phyloP scores from a whole-genome alignment of 2,113 vertebrate genomes.

The Callorhinus ursinus region DNA sequence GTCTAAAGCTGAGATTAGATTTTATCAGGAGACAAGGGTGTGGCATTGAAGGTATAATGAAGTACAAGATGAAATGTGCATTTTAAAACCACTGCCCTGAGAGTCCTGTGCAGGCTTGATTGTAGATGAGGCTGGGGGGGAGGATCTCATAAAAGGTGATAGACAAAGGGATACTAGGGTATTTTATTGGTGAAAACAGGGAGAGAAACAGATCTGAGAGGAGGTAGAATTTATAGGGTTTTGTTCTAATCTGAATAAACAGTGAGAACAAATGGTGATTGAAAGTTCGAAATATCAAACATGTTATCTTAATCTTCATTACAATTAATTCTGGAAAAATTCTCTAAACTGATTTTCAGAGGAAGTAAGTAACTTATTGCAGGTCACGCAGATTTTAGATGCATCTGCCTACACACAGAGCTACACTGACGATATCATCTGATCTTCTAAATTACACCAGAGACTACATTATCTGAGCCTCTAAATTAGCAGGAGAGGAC shows the following conservation, averaged over 20 bases:
- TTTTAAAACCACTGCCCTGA: background rate
- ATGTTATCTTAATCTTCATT: background rate
- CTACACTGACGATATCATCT: background rate
- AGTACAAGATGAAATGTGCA: background rate
- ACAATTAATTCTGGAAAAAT: background rate
- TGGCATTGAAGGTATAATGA: background rate
- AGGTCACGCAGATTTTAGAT: background rate
- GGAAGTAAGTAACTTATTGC: background rate
- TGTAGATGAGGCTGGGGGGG: rapidly evolving
- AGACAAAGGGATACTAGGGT: background rate
- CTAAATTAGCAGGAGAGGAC: background rate
- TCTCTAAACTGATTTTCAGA: background rate
- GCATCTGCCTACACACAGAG: background rate
- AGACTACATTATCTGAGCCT: background rate
- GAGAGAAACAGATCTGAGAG: background rate
- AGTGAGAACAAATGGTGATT: background rate
- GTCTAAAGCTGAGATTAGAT: background rate
- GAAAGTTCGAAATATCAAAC: background rate
- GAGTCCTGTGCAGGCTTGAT: background rate
- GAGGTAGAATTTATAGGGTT: background rate
- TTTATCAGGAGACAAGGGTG: background rate
- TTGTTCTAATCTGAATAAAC: background rate
- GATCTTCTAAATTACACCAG: background rate
- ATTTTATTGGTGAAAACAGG: background rate
- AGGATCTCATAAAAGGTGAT: background rate